Conservation (phyloP, 1,140 invertebrate genomes). For the Sipha flava region DNA sequence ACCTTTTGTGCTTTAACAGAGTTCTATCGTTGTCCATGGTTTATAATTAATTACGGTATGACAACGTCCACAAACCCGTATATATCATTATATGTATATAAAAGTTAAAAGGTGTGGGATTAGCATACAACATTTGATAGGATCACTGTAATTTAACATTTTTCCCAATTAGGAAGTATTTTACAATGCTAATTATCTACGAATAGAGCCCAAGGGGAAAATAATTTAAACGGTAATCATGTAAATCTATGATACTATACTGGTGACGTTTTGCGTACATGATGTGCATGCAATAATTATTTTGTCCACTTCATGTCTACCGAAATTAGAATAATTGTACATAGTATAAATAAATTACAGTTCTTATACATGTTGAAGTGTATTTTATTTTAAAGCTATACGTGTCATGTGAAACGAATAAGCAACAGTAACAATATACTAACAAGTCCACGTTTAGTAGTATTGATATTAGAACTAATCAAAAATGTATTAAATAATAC, state of each 20-base stretch:
- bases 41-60: not conserved
- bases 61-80: not conserved
- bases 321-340: not conserved
- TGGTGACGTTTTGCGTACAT: not conserved
- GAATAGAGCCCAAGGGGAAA: not conserved
- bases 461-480: too few species aligned
- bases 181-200: not conserved
- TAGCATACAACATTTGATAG: not conserved
- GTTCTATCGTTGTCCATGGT: not conserved
- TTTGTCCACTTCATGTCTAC: not conserved
- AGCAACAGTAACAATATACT: too few species aligned
- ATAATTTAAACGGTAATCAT: slow-evolving; percentile 2
- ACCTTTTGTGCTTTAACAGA: not conserved
- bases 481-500: too few species aligned
- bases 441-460: too few species aligned
- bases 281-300: not conserved
- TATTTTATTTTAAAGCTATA: too few species aligned
- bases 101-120: not conserved
- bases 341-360: not conserved
- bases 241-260: not conserved
- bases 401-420: too few species aligned
- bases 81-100: not conserved
- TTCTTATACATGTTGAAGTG: too few species aligned
- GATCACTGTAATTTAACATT: not conserved
- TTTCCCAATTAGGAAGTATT: not conserved